Evolutionary conservation across 2,797 vertebrate species (phyloP), one percentile per base, ranked within the genome.

Genomic region (Sebastes trivittatus): DNA sequence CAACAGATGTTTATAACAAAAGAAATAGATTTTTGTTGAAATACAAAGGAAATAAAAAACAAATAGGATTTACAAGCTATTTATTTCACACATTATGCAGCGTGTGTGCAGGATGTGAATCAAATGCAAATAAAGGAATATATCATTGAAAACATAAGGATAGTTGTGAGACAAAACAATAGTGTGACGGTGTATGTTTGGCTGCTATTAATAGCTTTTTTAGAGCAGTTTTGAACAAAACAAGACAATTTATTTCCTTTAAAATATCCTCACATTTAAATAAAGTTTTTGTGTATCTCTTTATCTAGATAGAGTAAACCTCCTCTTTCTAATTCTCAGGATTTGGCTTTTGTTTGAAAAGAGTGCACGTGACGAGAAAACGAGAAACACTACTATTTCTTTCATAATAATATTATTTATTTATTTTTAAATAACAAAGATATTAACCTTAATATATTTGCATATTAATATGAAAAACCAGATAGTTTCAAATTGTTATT

Each of bases 251-350:
- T 49, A 52, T 67, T 78, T 29, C 2, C 23, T 30, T 23, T 4
- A 67, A 84, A 90, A 80, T 66, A 54, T 49, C 30, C 18, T 0
- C 1, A 49, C 60, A 73, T 80, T 73, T 77, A 84, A 75, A 81
- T 11, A 16, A 14, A 49, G 42, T 1, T 2, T 23, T 68, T 22
- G 11, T 63, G 3, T 1, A 6, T 2, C 70, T 56, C 2, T 2
- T 58, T 6, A 14, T 13, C 4, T 3, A 27, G n/a, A 42, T 9
- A 27, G 11, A 61, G 2, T 30, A 1, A n/a, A 79, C 72, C 23
- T 80, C 65, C 69, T 8, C 25, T 46, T 3, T 3, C 4, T 23
- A 29, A 68, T 83, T 79, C 30, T 1, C 13, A 65, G 14, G 49
- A 86, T 75, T 65, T 38, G 16, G 72, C 25, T 78, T 78, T 60